Evolutionary conservation across 2,113 vertebrate genomes (phyloP).

Genomic region (Glaucomys volans): DNA sequence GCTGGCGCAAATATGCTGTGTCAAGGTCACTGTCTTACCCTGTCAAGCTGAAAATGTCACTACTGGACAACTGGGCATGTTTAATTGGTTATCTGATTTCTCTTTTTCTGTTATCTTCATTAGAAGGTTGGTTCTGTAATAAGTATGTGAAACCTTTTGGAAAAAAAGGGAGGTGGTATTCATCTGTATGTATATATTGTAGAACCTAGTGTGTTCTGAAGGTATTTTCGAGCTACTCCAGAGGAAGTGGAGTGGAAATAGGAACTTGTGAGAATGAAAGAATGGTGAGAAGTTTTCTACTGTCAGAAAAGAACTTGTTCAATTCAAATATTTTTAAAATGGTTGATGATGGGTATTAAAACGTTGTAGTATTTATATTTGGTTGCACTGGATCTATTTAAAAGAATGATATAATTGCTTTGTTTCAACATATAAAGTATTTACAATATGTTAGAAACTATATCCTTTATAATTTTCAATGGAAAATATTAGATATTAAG

Average conservation of each 20-base stretch:
- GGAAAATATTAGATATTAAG: background rate
- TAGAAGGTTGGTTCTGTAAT: background rate
- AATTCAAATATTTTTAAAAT: slow-evolving; percentile 22
- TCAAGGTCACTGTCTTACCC: background rate
- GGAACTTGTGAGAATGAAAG: background rate
- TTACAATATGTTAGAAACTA: slow-evolving; percentile 22
- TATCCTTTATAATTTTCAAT: background rate
- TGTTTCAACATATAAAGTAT: background rate
- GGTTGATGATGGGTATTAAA: background rate
- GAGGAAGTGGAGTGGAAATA: background rate
- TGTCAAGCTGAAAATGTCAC: background rate
- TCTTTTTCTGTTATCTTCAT: background rate
- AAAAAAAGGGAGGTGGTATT: background rate
- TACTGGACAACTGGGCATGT: background rate
- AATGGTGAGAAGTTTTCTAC: background rate
- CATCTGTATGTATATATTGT: background rate
- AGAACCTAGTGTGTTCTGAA: background rate
- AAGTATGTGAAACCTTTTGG: background rate
- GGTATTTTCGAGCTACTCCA: background rate
- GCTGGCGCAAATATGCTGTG: background rate
- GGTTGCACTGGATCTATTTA: background rate
- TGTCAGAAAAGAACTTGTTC: background rate
- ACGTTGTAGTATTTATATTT: slow-evolving; percentile 12
- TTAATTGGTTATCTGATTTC: background rate
- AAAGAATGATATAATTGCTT: background rate